A percentile compares a stretch with the other conserved stretches of the same genome.
These are phyloP conservation scores for Willisornis vidua DNA, from an alignment of 2,113 vertebrate species.

Conservation along the genomic window DNA sequence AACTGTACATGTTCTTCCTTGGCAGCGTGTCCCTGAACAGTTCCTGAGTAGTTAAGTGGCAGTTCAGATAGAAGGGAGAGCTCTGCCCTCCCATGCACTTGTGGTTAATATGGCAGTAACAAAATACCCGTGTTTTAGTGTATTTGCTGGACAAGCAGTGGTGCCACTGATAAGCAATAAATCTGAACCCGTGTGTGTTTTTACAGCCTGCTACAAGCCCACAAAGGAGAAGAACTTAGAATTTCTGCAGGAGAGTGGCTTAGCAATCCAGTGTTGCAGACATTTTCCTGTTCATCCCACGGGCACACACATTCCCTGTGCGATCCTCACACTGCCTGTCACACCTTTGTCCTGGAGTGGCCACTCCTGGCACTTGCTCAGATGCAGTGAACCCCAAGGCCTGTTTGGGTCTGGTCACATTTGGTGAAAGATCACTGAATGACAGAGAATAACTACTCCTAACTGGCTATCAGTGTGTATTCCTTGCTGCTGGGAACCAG, in stretches of 20 bases:
- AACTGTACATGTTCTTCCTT: background rate
- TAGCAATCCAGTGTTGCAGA: background rate
- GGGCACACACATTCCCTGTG: rapidly evolving
- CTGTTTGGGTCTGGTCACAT: background rate
- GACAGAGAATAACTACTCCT: background rate
- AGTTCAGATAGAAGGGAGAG: background rate
- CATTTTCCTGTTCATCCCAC: background rate
- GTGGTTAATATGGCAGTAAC: background rate
- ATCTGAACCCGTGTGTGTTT: background rate
- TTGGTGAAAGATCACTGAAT: background rate
- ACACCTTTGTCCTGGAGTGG: background rate
- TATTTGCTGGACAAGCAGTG: background rate
- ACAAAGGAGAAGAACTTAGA: background rate
- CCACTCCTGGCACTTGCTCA: background rate
- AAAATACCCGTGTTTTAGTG: background rate
- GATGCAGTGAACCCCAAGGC: background rate
- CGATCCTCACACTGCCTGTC: background rate
- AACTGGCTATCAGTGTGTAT: background rate
- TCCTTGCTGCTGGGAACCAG: background rate
- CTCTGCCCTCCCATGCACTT: background rate
- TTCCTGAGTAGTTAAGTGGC: background rate
- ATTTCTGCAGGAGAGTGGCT: background rate
- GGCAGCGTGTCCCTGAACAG: background rate
- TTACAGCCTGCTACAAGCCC: background rate
- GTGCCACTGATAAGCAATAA: background rate